Base-by-base conservation (phyloP, 2,888 invertebrate species). In the Mactromeris polynyma region DNA sequence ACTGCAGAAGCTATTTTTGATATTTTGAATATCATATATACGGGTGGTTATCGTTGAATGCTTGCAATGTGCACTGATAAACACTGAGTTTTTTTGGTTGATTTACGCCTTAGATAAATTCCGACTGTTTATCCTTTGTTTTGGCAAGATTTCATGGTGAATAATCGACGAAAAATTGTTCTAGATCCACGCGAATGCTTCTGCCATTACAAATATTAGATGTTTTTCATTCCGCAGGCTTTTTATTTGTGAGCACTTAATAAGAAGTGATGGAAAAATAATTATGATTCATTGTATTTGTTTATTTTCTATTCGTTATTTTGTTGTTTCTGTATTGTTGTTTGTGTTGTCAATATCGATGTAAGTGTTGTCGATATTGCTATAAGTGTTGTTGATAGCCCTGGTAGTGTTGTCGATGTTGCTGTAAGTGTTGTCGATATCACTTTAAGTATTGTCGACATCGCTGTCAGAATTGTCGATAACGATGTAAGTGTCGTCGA, bases 91-190 rank as follows among this genome's bases (percentile, higher is more conserved):
- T n/a, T 64, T 64, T 64, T 64, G 26, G 58, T n/a, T n/a, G n/a
- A n/a, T n/a, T n/a, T n/a, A n/a, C 58, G 58, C 58, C 58, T 26
- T 26, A 64, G 58, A 64, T 64, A 64, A 64, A 46, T n/a, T n/a
- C n/a, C n/a, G 46, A 46, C 9, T 64, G 26, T 17, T 19, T 17
- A 17, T 51, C 19, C 51, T 51, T 51, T 19, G 26, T n/a, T 64
- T 64, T 64, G 58, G 58, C 58, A 64, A n/a, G 9, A 26, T 3
- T 2, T n/a, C 26, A 26, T n/a, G 9, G 4, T 64, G 26, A 64
- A 26, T 64, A 64, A 64, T 64, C 26, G 58, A 26, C 58, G 26
- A 26, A 64, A 26, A 7, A 64, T 64, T 64, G 58, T 64, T 64
- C 11, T 3, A n/a, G 26, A 64, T 26, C 26, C n/a, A 64, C 58